Conservation (phyloP, 2,888 invertebrate species). For the Sinohyriopsis cumingii region DNA sequence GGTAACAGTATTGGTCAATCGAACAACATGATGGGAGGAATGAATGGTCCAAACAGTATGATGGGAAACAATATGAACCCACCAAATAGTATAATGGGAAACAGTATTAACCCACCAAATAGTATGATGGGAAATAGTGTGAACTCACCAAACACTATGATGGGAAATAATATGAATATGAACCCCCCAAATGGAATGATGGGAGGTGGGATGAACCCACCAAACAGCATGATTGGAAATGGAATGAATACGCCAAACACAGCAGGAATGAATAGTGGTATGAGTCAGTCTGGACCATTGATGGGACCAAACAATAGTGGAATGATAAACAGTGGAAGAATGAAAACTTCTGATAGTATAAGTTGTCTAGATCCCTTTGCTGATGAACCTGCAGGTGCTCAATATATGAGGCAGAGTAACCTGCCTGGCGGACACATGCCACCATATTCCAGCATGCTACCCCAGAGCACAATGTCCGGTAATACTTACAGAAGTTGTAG, state of each 20-base stretch:
- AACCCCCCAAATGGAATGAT: constrained; percentile 31
- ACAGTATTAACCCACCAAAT: constrained; percentile 16
- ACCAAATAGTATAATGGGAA: constrained; percentile 10
- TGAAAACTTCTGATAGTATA: constrained; percentile 56
- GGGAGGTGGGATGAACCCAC: constrained; percentile 43
- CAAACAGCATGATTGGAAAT: constrained; percentile 38
- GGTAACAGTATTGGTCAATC: constrained; percentile 45
- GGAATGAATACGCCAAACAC: constrained; percentile 10
- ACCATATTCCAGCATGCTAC: constrained; percentile 25
- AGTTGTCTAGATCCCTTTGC: constrained; percentile 71
- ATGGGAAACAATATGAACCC: constrained; percentile 16
- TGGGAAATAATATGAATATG: constrained; percentile 28
- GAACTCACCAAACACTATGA: constrained; percentile 15
- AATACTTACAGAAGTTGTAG: constrained; percentile 5
- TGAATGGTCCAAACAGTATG: constrained; percentile 26
- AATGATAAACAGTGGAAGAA: constrained; percentile 14
- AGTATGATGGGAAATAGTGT: constrained; percentile 20
- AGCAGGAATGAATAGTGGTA: constrained; percentile 15
- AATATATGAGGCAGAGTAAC: constrained; percentile 34
- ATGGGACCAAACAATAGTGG: constrained; percentile 10
- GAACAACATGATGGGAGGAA: constrained; percentile 37
- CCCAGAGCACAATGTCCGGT: constrained; percentile 17
- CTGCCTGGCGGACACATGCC: constrained; percentile 31
- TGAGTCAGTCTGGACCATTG: neutral
- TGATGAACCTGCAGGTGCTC: constrained; percentile 61